Evolutionary conservation across 2,797 vertebrate species (phyloP), one percentile per base, ranked within the genome.

Genomic region (Poecile montanus): DNA sequence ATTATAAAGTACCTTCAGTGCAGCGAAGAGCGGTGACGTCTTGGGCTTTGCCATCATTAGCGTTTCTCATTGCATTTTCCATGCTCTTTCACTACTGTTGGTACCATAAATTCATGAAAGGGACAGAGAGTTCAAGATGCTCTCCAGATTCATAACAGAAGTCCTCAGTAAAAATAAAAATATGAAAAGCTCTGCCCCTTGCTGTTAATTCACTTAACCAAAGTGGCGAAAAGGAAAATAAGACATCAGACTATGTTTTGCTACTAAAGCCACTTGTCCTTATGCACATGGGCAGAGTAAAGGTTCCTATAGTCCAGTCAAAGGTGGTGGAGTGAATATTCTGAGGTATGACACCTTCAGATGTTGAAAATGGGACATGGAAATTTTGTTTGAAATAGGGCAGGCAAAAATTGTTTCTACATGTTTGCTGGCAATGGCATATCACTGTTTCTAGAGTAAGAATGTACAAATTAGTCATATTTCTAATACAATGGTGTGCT

Each of bases 341-440:
- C 44, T 72, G 67, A 70, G 11, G 4, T 21, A 26, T 15, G 5
- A 17, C 11, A 34, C 11, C 36, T 58, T 45, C 21, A 51, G 20
- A 14, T 29, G 7, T 56, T 79, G 54, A 58, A 84, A 88, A 75
- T 36, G 22, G 3, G n/a, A 66, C 27, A 20, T 32, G 11, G 44
- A 68, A 86, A 11, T 57, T 82, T 57, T 61, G 11, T 85, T 77
- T 76, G 34, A 71, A 77, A 68, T 10, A 27, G 13, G 7, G 9
- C 2, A 11, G 12, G 19, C 15, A 32, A 18, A 85, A 65, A 10
- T 13, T 44, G 5, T 36, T 72, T 87, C 38, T 48, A 7, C 11
- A 48, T 87, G 10, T 25, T 63, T 1, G 2, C 32, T 57, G 29
- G 8, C n/a, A 44, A 18, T 57, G 16, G 19, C 1, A 0, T 63